Conservation (phyloP, 2,113 vertebrate species). For the Vicugna pacos region DNA sequence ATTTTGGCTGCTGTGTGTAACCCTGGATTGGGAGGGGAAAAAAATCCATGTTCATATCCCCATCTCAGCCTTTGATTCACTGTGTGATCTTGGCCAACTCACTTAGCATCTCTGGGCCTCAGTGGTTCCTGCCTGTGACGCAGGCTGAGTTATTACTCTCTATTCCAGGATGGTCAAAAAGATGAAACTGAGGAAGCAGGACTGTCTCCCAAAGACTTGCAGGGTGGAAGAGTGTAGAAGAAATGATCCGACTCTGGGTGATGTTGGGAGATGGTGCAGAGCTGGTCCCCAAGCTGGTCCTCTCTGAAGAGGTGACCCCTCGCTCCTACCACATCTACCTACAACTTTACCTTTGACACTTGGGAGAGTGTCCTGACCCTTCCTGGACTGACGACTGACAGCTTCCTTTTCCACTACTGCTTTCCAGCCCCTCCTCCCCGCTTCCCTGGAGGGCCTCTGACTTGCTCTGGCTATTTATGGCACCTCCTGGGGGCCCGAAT, state of each 20-base stretch:
- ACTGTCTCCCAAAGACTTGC: not conserved
- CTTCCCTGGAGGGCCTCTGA: conserved; percentile 67
- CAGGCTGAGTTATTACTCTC: not conserved
- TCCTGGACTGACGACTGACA: conserved; percentile 71
- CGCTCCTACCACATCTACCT: not conserved
- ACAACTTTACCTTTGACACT: conserved; percentile 81
- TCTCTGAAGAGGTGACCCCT: not conserved
- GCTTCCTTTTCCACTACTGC: conserved; percentile 78
- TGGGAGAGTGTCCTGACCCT: not conserved
- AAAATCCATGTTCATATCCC: not conserved
- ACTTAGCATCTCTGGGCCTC: conserved; percentile 27
- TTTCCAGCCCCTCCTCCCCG: conserved; percentile 30
- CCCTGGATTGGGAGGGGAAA: not conserved
- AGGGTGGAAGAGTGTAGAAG: not conserved
- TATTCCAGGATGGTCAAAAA: not conserved
- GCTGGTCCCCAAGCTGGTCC: too few relatives aligned
- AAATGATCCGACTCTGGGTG: not conserved
- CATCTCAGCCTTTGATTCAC: not conserved
- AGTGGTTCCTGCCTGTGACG: not conserved
- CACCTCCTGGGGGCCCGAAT: conserved; percentile 69
- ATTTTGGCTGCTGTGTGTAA: not conserved
- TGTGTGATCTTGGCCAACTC: not conserved
- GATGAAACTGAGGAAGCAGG: not conserved
- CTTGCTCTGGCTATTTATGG: conserved; percentile 86
- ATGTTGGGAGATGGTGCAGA: not conserved